Conservation (phyloP, 2,888 invertebrate genomes). For the Brassicogethes aeneus region DNA sequence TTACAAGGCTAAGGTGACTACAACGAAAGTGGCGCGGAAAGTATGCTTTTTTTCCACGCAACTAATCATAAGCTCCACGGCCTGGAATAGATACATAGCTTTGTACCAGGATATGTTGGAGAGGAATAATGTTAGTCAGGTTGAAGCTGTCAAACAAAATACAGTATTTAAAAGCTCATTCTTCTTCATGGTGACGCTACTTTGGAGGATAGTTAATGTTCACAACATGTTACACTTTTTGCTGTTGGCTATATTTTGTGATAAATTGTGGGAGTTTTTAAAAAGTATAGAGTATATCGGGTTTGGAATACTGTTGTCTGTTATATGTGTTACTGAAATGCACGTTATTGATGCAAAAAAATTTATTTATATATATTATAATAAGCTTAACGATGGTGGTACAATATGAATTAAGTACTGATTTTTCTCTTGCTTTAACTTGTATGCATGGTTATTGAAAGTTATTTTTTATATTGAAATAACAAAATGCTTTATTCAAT, state of each 20-base stretch:
- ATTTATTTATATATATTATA: slow-evolving; percentile 48
- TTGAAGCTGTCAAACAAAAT: slow-evolving; percentile 47
- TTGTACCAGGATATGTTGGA: slow-evolving; percentile 71
- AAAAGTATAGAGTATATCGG: slow-evolving; percentile 61
- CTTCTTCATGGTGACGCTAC: slow-evolving; percentile 62
- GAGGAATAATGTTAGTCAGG: slow-evolving; percentile 47
- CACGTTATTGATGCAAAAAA: slow-evolving; percentile 55
- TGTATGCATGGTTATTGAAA: slow-evolving; percentile 5
- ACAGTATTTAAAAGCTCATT: slow-evolving; percentile 59
- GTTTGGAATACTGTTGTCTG: slow-evolving; percentile 56
- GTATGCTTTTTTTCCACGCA: slow-evolving; percentile 60
- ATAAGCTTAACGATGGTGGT: slow-evolving; percentile 38
- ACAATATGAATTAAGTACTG: slow-evolving; percentile 12
- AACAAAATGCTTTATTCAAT: too few species aligned
- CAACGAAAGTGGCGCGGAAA: slow-evolving; percentile 56
- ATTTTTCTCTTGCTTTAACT: too few species aligned
- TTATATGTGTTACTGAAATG: slow-evolving; percentile 63
- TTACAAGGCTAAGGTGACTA: slow-evolving; percentile 59
- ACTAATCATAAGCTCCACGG: slow-evolving; percentile 62
- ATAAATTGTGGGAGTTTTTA: slow-evolving; percentile 72
- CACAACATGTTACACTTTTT: slow-evolving; percentile 68
- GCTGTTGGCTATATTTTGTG: slow-evolving; percentile 69
- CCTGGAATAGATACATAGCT: slow-evolving; percentile 80
- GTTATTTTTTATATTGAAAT: slow-evolving; percentile 1
- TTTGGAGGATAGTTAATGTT: slow-evolving; percentile 73